Base-by-base conservation (phyloP, 2,113 vertebrate species). In the Mungos mungo region DNA sequence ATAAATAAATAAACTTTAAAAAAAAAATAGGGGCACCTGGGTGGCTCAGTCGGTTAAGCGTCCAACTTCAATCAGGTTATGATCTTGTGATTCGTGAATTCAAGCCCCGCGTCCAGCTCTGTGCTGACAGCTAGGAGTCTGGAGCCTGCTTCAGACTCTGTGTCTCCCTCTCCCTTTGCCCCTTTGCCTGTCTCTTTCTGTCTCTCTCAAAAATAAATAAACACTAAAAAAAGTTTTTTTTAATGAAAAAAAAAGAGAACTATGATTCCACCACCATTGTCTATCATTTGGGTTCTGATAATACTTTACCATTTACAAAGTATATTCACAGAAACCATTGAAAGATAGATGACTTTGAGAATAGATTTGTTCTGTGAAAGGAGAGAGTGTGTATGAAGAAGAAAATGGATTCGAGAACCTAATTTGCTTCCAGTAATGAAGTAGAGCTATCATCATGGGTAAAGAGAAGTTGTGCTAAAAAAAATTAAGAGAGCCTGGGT, bases 261-360 rank as follows among this genome's bases (percentile, higher is more conserved):
- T 57, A 29, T 71, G 25, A 45, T 93, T 60, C 13, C 33, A 21
- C 41, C 84, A 66, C 66, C 38, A 86, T n/a, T 89, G 52, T 31
- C 52, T 96, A 2, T 66, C 31, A 85, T 90, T 90, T 96, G 7
- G 25, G 2, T 68, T 88, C 45, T 85, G 25, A 52, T 81, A n/a
- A 50, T 80, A 86, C 33, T 84, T 97, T 45, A 35, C 27, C 63
- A 3, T 45, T 93, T 87, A 69, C 33, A 54, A 93, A 93, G 21
- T 84, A 1, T 74, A 57, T 88, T 92, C 35, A 92, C 31, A 72
- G 41, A 88, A 94, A 33, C 31, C 63, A 79, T 33, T 47, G 6
- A 88, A 92, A 79, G 35, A 41, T 54, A 94, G 94, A 87, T 96
- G 57, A 31, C 88, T 88, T 82, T 88, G 63, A 94, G 47, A 86